phyloP scores from a whole-genome alignment of 2,888 invertebrate species.

The Timandra comae region DNA sequence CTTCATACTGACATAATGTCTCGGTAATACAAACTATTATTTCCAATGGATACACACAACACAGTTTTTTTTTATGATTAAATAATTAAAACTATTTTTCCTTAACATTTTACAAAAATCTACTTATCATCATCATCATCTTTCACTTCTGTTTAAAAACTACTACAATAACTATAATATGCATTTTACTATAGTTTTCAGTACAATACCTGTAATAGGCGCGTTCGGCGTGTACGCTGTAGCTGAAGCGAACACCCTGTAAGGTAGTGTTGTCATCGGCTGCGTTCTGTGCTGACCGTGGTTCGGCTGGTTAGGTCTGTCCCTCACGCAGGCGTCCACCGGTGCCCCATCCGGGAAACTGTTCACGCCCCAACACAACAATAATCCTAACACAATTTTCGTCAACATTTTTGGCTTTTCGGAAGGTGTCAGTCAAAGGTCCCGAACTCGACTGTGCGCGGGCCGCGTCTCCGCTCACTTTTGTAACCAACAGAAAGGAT shows the following conservation, averaged over 20 bases:
- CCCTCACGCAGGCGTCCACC: slow-evolving; percentile 87
- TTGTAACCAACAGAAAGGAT: slow-evolving; percentile 69
- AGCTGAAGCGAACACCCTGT: slow-evolving; percentile 80
- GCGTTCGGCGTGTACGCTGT: slow-evolving; percentile 81
- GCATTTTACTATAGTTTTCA: too few relatives aligned
- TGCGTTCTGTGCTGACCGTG: slow-evolving; percentile 85
- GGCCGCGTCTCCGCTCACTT: slow-evolving; percentile 50
- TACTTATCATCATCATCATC: too few relatives aligned
- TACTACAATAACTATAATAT: too few relatives aligned
- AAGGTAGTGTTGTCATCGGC: slow-evolving; percentile 79
- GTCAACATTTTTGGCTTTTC: slow-evolving; percentile 31
- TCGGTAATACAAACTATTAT: too few relatives aligned
- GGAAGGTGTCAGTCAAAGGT: slow-evolving; percentile 34
- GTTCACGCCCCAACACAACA: slow-evolving; percentile 50
- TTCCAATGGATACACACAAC: too few relatives aligned
- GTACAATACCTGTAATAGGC: slow-evolving; percentile 84
- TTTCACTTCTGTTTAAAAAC: too few relatives aligned
- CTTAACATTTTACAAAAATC: too few relatives aligned
- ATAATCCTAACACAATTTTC: slow-evolving; percentile 42
- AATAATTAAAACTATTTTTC: too few relatives aligned
- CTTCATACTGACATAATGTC: too few relatives aligned
- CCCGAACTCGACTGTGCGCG: slow-evolving; percentile 49
- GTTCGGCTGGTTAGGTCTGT: slow-evolving; percentile 84
- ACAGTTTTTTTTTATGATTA: too few relatives aligned
- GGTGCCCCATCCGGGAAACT: slow-evolving; percentile 89